phyloP scores from a whole-genome alignment of 2,888 invertebrate genomes.

The Phania funesta region DNA sequence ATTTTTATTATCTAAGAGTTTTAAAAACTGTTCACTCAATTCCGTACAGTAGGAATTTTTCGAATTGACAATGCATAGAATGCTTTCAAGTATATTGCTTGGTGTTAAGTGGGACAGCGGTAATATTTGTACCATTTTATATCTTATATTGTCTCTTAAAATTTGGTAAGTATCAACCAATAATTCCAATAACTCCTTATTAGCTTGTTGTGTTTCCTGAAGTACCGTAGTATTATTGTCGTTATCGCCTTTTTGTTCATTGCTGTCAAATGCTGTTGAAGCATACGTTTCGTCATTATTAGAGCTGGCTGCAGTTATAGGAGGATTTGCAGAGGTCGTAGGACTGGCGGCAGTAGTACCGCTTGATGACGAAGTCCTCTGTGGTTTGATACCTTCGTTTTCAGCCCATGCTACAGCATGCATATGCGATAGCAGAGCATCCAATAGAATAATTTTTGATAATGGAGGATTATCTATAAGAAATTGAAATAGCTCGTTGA shows the following conservation, averaged over 20 bases:
- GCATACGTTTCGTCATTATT: conserved; percentile 73
- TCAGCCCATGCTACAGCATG: conserved; percentile 79
- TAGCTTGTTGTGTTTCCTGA: conserved; percentile 72
- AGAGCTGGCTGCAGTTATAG: conserved; percentile 60
- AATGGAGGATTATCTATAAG: conserved; percentile 76
- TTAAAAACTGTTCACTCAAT: conserved; percentile 77
- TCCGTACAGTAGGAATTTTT: conserved; percentile 77
- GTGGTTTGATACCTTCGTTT: conserved; percentile 76
- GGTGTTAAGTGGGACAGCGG: conserved; percentile 74
- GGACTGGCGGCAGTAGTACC: conserved; percentile 59
- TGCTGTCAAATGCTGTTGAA: conserved; percentile 71
- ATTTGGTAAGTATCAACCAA: conserved; percentile 76
- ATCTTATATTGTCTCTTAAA: conserved; percentile 75
- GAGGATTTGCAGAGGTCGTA: conserved; percentile 51
- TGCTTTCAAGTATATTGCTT: conserved; percentile 75
- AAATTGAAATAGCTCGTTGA: too few relatives aligned
- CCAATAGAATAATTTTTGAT: conserved; percentile 78
- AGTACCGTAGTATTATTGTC: conserved; percentile 63
- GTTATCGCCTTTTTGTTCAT: conserved; percentile 71
- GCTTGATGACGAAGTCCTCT: conserved; percentile 68
- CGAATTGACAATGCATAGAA: conserved; percentile 78
- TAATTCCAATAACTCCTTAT: conserved; percentile 76
- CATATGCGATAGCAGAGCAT: conserved; percentile 79
- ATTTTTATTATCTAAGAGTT: conserved; percentile 78
- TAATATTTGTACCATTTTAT: conserved; percentile 77